Percentiles rank a stretch among this genome's conserved stretches.
Conservation (phyloP, 2,113 vertebrate genomes). For the Atherinomorus stipes region DNA sequence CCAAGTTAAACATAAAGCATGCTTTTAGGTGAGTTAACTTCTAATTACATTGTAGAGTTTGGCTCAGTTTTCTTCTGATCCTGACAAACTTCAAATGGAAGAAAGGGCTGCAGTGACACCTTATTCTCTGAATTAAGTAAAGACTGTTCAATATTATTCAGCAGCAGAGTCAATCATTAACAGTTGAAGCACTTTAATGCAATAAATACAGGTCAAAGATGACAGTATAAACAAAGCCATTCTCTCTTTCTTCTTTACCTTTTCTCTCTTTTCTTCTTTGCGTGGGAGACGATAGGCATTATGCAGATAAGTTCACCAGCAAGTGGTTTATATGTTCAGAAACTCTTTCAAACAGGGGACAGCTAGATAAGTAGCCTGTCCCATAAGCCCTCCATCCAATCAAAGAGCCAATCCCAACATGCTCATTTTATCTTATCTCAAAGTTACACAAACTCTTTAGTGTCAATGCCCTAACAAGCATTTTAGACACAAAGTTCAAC, state of each 20-base stretch:
- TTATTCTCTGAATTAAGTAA: conserved; percentile 5
- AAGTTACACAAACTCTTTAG: conserved; percentile 51
- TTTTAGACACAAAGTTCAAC: conserved; percentile 33
- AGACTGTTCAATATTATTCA: neutral
- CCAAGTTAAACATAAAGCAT: neutral
- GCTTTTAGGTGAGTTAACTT: neutral
- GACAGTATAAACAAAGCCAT: neutral
- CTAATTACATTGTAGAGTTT: neutral
- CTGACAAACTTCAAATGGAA: conserved; percentile 4
- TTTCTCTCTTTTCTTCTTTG: conserved; percentile 38
- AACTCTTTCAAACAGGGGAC: conserved; percentile 21
- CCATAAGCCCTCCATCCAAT: conserved; percentile 25
- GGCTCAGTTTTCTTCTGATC: no score
- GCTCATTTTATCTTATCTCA: conserved; percentile 67
- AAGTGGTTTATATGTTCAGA: conserved; percentile 1
- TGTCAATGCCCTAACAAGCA: conserved; percentile 48
- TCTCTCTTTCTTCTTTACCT: conserved; percentile 51
- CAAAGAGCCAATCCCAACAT: conserved; percentile 64
- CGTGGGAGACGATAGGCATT: conserved; percentile 55
- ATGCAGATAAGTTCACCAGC: conserved; percentile 6
- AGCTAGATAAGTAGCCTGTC: neutral
- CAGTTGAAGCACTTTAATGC: neutral
- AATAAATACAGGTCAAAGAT: conserved; percentile 24
- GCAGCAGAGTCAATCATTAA: conserved; percentile 48
- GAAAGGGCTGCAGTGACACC: neutral